Base-by-base conservation (phyloP, 2,888 invertebrate genomes). In the Drosophila paramelanica region DNA sequence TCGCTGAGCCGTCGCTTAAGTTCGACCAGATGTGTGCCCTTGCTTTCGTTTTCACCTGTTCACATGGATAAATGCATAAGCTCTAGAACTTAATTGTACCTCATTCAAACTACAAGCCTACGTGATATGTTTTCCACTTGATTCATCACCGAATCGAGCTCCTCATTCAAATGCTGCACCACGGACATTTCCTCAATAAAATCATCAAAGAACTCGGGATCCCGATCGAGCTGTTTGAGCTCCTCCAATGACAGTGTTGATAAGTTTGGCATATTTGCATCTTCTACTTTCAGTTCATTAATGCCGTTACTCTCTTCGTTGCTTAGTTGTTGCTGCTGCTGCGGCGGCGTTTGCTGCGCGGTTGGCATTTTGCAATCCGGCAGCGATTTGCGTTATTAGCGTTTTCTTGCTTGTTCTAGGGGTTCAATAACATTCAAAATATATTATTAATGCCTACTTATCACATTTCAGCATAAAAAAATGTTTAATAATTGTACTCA, bases 141-240 rank as follows among this genome's bases (percentile, higher is more conserved):
- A 75, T 93, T 93, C 92, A 96, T 95, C 67, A 96, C 92, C 62
- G 96, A 95, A 88, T 96, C 96, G 0, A 96, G 93, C 67, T 95
- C 94, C 62, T 94, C 92, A 79, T 96, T 95, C 41, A 96, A 93
- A 83, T 96, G 95, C 56, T 94, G 93, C 1, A 96, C 93, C 72
- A 95, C 94, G 0, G 95, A 95, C 89, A 95, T 93, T 73, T 94
- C 95, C 87, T 95, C 95, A 43, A 97, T 92, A 69, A 96, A 95
- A 89, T 96, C 96, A 82, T 96, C 95, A 92, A 96, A 94, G 77
- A 94, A 94, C 81, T 96, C 96, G 0, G 94, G 93, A 92, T 95
- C 95, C 49, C 95, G 94, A 81, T 95, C 93, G 20, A 97, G 93
- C 87, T 95, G 94, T 77, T 95, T 94, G 46, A 97, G 92, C 91